Evolutionary conservation across 64 coral and sea anemone genomes (phyloP), one percentile per base, ranked within the genome.

Genomic region (Acropora tenuis): DNA sequence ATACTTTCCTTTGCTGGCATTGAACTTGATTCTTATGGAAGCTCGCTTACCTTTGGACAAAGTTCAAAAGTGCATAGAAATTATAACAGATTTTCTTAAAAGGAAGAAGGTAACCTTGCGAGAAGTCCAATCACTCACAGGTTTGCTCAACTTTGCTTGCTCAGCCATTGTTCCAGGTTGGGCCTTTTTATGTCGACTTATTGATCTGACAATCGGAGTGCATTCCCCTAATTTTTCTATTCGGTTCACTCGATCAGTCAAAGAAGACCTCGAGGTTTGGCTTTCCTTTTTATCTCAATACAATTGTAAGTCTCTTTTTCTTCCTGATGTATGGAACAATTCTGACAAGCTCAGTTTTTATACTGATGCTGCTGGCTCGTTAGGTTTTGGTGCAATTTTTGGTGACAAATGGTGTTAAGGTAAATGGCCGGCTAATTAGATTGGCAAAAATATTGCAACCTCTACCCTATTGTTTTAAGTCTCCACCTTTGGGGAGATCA

Each of bases 401-500:
- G 90, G 90, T 71, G 86, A 78, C 9, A 20, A 87, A 69, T 92
- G 90, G 90, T 86, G 81, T 52, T 92, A 79, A 48, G 90, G 90
- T 53, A 19, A 66, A 69, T 92, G 90, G 90, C 83, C 90, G n/a
- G 83, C 76, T 18, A 69, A 68, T 47, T 87, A 84, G 91, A 45
- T 44, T 76, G 30, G 50, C 47, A n/a, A 73, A 13, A 92, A 92
- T 63, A 85, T 92, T 46, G 82, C 80, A 50, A 42, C 77, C 50
- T 90, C n/a, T 87, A 84, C 63, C 90, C 82, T 48, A 87, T 92
- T 78, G 90, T 93, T 88, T 80, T 79, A 43, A 93, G 91, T 82
- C 74, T 93, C 17, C 68, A 66, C 50, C 80, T 93, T 53, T 92
- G 90, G 30, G 30, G 30, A 30, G 30, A 30, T 30, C 30, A 30